phyloP scores from a whole-genome alignment of 2,113 vertebrate genomes.

The Pristiophorus japonicus region DNA sequence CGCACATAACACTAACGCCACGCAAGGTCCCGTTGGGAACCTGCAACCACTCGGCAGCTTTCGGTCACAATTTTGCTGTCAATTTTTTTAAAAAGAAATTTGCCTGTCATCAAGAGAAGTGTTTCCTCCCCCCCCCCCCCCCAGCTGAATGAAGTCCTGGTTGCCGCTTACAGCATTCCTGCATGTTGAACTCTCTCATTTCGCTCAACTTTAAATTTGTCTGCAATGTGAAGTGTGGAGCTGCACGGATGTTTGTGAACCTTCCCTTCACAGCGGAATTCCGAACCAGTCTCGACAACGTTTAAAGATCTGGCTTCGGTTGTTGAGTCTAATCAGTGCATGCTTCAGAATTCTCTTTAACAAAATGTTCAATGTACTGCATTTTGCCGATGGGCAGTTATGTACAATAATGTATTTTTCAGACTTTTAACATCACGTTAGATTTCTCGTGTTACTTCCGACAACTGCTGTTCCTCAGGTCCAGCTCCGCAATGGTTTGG shows the following conservation, averaged over 20 bases:
- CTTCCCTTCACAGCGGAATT: background rate
- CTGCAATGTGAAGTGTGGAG: background rate
- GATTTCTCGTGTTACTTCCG: background rate
- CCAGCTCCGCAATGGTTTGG: background rate
- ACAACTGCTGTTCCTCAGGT: background rate
- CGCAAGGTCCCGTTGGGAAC: background rate
- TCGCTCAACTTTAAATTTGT: background rate
- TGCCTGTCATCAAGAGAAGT: background rate
- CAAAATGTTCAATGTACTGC: conserved; percentile 25
- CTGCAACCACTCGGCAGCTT: background rate
- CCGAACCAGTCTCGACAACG: no score
- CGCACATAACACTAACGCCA: background rate
- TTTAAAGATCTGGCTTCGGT: background rate
- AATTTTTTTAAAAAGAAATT: conserved; percentile 1
- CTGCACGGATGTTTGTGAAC: background rate
- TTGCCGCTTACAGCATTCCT: background rate
- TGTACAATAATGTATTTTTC: conserved; percentile 20
- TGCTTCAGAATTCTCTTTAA: conserved; percentile 3
- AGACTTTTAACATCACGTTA: conserved; percentile 18
- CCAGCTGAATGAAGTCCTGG: background rate
- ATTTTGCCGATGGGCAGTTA: background rate
- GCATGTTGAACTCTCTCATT: background rate
- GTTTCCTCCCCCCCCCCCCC: background rate
- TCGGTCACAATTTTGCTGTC: background rate
- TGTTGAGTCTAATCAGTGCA: conserved; percentile 23